These are phyloP conservation scores for Pyrocephalus nanus DNA, from an alignment of 2,797 vertebrate genomes.

Conservation along the genomic window DNA sequence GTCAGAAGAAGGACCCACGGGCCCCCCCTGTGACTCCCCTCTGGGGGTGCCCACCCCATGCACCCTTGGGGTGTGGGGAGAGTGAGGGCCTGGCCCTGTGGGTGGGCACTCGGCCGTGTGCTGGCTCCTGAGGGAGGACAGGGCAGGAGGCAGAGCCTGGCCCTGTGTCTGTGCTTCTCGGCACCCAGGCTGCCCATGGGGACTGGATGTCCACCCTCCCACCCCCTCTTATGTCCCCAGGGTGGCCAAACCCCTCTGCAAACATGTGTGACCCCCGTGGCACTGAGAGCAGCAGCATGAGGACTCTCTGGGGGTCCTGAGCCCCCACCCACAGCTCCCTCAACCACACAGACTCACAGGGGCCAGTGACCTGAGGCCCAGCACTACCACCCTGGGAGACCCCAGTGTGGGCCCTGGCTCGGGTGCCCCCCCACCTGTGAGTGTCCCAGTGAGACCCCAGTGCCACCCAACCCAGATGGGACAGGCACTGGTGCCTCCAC, in stretches of 20 bases:
- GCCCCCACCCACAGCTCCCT: neutral
- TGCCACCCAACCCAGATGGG: neutral
- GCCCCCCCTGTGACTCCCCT: fast-evolving
- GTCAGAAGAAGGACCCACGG: fast-evolving
- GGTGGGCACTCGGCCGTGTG: neutral
- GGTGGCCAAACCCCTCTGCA: fast-evolving
- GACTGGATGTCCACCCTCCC: neutral
- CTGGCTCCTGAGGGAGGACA: neutral
- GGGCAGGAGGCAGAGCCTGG: neutral
- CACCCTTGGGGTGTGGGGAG: fast-evolving
- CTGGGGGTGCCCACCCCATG: neutral
- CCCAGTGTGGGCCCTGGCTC: too few species aligned
- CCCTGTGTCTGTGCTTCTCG: fast-evolving
- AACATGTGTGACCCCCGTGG: fast-evolving
- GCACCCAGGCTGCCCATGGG: neutral
- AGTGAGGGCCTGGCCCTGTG: fast-evolving
- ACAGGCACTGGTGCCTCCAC: neutral
- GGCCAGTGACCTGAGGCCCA: fast-evolving
- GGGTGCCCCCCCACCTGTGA: neutral
- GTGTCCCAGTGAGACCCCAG: neutral
- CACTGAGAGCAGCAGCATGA: fast-evolving
- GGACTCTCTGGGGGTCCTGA: neutral
- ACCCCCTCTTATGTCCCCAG: fast-evolving
- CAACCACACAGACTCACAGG: fast-evolving
- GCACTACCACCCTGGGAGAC: neutral